These are phyloP conservation scores for Cossypha caffra DNA, from an alignment of 2,797 vertebrate genomes.

Conservation along the genomic window DNA sequence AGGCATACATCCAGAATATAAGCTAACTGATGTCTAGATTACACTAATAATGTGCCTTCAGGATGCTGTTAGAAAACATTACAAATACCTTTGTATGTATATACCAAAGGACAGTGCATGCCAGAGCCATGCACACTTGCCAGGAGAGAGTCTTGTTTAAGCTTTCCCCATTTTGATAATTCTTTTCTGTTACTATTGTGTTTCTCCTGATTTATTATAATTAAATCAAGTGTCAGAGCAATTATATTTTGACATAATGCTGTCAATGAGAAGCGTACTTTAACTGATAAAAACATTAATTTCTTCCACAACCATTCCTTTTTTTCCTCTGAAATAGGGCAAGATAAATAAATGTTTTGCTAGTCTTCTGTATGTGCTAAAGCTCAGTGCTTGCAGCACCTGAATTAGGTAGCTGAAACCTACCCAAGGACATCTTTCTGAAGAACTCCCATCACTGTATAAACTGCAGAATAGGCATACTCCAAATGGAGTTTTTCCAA, in stretches of 20 bases:
- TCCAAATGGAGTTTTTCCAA: neutral
- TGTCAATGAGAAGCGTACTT: neutral
- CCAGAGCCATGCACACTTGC: neutral
- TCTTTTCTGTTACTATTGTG: neutral
- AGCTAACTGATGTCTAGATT: neutral
- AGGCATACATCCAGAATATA: neutral
- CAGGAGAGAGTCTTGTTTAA: neutral
- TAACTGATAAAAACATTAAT: neutral
- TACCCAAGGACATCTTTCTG: neutral
- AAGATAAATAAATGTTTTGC: neutral
- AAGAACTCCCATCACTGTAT: neutral
- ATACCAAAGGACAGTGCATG: neutral
- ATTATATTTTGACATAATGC: neutral
- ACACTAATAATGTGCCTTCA: neutral
- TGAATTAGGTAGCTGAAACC: neutral
- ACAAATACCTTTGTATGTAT: neutral
- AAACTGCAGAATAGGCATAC: neutral
- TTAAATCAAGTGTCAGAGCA: neutral
- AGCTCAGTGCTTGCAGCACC: neutral
- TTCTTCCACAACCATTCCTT: neutral
- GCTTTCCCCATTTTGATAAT: neutral
- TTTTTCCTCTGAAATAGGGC: neutral
- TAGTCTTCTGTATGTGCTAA: neutral
- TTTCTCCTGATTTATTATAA: constrained; percentile 5
- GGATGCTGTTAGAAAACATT: neutral